A percentile compares a stretch with the other conserved stretches of the same genome.
These are phyloP conservation scores for Meteorus sp. DNA, from an alignment of 1,140 invertebrate genomes.

Conservation along the genomic window DNA sequence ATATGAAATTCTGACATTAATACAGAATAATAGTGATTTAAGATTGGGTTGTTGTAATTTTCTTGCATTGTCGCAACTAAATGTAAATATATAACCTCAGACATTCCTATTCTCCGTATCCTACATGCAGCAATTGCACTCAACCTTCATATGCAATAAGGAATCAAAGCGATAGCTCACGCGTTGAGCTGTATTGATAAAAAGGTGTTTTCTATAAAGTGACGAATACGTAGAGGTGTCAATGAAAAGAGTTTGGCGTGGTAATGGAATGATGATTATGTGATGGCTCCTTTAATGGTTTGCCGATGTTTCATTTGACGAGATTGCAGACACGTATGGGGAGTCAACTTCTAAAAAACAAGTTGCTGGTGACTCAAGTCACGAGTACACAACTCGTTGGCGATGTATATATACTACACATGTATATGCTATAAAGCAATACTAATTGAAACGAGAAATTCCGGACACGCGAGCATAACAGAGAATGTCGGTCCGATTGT, in stretches of 20 bases:
- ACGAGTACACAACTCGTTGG: constrained; percentile 13
- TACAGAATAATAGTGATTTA: constrained; percentile 60
- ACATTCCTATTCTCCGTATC: too few relatives aligned
- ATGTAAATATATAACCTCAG: too few relatives aligned
- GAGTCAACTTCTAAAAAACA: constrained; percentile 13
- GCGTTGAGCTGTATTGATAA: background rate
- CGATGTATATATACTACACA: too few relatives aligned
- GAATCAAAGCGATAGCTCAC: too few relatives aligned
- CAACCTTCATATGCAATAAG: too few relatives aligned
- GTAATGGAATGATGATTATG: too few relatives aligned
- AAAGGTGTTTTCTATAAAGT: constrained; percentile 2
- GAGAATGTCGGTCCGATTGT: constrained; percentile 23
- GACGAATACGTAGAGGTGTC: constrained; percentile 7
- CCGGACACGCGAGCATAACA: constrained; percentile 22
- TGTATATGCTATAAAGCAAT: constrained; percentile 17
- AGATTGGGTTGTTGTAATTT: constrained; percentile 32
- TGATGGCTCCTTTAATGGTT: constrained; percentile 3
- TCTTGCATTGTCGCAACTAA: constrained; percentile 36
- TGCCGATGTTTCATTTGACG: constrained; percentile 6
- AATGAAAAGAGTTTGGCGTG: background rate
- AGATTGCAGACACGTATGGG: background rate
- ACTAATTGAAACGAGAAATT: constrained; percentile 35
- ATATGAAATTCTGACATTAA: constrained; percentile 55
- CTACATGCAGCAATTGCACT: too few relatives aligned
- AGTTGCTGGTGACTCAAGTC: constrained; percentile 9